A percentile compares a stretch with the other conserved stretches of the same genome.
Evolutionary conservation across 1,140 invertebrate species (phyloP).

Genomic region (Andrena cerasifolii): DNA sequence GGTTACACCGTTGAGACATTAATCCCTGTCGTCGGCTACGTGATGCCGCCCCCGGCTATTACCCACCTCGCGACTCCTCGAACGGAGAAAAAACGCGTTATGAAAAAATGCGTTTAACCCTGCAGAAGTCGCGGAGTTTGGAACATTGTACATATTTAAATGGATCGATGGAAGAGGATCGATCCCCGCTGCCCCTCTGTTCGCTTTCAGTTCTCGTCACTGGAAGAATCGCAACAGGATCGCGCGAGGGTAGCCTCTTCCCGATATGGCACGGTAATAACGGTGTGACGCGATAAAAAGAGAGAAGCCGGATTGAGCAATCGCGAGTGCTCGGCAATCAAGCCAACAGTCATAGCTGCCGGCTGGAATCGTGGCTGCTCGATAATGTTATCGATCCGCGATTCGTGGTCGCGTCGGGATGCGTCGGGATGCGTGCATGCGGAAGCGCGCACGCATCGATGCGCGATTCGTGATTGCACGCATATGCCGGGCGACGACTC

Average conservation of each 20-base stretch:
- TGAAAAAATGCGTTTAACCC: constrained; percentile 11
- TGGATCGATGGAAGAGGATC: too few species aligned
- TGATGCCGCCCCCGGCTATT: neutral
- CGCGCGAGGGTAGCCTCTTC: too few species aligned
- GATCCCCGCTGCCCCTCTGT: too few species aligned
- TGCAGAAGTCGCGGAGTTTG: neutral
- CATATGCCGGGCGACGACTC: constrained; percentile 54
- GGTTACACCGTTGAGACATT: constrained; percentile 43
- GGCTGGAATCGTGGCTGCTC: constrained; percentile 23
- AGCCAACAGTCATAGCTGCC: neutral
- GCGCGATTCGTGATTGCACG: constrained; percentile 62
- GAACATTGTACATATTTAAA: too few species aligned
- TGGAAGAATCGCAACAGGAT: too few species aligned
- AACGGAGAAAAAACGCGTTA: neutral
- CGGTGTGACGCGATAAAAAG: too few species aligned
- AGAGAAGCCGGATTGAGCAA: neutral
- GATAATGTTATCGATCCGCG: constrained; percentile 57
- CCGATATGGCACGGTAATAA: too few species aligned
- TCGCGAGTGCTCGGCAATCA: neutral
- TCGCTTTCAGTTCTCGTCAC: too few species aligned
- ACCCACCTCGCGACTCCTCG: neutral
- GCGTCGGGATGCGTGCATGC: constrained; percentile 57
- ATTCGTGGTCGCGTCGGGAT: constrained; percentile 56
- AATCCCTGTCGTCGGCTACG: constrained; percentile 41
- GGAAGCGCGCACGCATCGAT: constrained; percentile 62